A percentile compares a stretch with the other conserved stretches of the same genome.
These are phyloP conservation scores for Leptonema lineaticorne DNA, from an alignment of 1,140 invertebrate species.

Conservation along the genomic window DNA sequence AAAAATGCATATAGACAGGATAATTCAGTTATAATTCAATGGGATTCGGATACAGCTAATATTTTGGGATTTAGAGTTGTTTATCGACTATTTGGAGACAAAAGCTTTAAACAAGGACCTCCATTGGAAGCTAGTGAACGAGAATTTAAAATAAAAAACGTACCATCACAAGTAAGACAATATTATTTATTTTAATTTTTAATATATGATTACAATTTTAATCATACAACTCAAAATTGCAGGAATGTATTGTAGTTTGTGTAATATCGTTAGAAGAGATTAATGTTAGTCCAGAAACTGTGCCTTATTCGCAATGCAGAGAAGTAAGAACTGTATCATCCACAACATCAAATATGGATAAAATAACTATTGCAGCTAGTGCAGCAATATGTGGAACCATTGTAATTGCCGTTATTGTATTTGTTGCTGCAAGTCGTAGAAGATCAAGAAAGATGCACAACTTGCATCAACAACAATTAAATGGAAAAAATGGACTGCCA, in stretches of 20 bases:
- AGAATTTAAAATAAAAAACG: slow-evolving; percentile 90
- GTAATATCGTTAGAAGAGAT: slow-evolving; percentile 86
- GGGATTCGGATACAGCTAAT: slow-evolving; percentile 83
- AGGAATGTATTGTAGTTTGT: slow-evolving; percentile 91
- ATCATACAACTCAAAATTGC: slow-evolving; percentile 40
- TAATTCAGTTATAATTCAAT: slow-evolving; percentile 86
- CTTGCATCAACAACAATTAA: slow-evolving; percentile 65
- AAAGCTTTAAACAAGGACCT: slow-evolving; percentile 84
- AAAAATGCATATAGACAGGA: slow-evolving; percentile 83
- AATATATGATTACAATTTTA: background rate
- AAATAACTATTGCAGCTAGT: slow-evolving; percentile 89
- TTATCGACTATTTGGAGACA: slow-evolving; percentile 86
- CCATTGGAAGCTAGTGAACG: slow-evolving; percentile 82
- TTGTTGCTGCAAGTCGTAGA: slow-evolving; percentile 78
- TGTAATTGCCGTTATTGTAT: slow-evolving; percentile 82
- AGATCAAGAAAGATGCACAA: slow-evolving; percentile 74
- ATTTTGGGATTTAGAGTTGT: slow-evolving; percentile 87
- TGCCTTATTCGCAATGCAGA: slow-evolving; percentile 83
- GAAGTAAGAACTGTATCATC: slow-evolving; percentile 83
- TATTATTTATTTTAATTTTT: slow-evolving; percentile 21
- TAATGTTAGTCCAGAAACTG: slow-evolving; percentile 79
- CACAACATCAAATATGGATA: slow-evolving; percentile 86
- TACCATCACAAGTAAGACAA: slow-evolving; percentile 73
- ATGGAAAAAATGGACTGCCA: slow-evolving; percentile 63
- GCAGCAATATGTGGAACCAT: slow-evolving; percentile 93